phyloP scores from a whole-genome alignment of 2,797 vertebrate genomes.

The Gorsachius magnificus region DNA sequence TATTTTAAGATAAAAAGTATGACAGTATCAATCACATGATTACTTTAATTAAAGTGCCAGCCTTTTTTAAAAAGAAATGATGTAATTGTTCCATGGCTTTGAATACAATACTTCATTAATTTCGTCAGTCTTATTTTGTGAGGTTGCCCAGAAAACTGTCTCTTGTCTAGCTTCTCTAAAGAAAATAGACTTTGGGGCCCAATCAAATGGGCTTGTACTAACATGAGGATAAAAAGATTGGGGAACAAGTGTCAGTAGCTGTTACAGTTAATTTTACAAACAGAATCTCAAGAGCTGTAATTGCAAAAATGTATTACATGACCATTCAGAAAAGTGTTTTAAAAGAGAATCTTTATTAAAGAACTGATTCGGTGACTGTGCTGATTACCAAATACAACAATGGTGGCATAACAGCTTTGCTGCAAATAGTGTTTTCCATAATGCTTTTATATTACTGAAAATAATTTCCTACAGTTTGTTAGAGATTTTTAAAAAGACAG shows the following conservation, averaged over 20 bases:
- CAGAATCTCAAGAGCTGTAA: conserved; percentile 16
- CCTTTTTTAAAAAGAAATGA: neutral
- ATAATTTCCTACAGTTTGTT: neutral
- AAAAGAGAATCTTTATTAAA: neutral
- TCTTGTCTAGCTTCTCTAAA: neutral
- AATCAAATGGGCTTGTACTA: neutral
- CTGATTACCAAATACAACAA: neutral
- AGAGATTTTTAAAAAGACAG: neutral
- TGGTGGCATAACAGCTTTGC: neutral
- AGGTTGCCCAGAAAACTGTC: neutral
- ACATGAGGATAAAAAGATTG: neutral
- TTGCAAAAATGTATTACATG: conserved; percentile 19
- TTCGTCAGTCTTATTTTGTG: neutral
- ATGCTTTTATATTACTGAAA: neutral
- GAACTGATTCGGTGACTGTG: neutral
- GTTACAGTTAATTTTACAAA: conserved; percentile 23
- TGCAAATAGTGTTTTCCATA: neutral
- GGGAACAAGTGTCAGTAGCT: neutral
- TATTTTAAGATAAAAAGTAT: neutral
- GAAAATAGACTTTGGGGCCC: neutral
- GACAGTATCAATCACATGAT: neutral
- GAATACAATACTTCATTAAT: neutral
- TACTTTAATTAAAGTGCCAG: neutral
- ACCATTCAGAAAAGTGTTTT: conserved; percentile 42
- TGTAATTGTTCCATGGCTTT: neutral